Conservation (phyloP, 2,113 vertebrate genomes). For the Cromileptes altivelis region DNA sequence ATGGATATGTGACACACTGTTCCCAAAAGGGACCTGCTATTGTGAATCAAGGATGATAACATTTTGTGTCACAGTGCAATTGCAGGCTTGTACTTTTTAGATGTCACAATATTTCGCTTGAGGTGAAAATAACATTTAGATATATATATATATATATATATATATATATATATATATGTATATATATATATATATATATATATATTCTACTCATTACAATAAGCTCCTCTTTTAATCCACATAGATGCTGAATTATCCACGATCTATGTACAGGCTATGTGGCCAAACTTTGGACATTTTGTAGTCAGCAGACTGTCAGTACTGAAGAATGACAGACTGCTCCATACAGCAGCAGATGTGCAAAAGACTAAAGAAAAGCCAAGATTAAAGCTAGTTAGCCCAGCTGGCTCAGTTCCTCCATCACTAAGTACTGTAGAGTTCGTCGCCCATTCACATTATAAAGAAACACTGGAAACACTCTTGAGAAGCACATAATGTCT, state of each 20-base stretch:
- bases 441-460: conserved; percentile 35
- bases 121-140: too few species aligned
- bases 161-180: too few species aligned
- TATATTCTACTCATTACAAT: not conserved
- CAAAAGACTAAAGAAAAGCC: not conserved
- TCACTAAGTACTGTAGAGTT: conserved; percentile 6
- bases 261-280: not conserved
- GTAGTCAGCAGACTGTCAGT: not conserved
- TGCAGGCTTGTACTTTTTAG: not conserved
- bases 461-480: conserved; percentile 38
- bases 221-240: not conserved
- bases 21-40: not conserved
- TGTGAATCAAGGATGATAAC: not conserved
- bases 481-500: conserved; percentile 42
- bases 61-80: not conserved
- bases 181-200: too few species aligned
- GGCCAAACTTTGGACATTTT: not conserved
- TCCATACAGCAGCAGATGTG: not conserved
- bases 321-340: not conserved
- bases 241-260: not conserved
- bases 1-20: not conserved
- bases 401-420: conserved; percentile 3
- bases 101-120: too few species aligned
- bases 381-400: conserved; percentile 9
- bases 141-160: too few species aligned